Evolutionary conservation across 2,888 invertebrate genomes (phyloP).

Genomic region (Nomada goodeniana): DNA sequence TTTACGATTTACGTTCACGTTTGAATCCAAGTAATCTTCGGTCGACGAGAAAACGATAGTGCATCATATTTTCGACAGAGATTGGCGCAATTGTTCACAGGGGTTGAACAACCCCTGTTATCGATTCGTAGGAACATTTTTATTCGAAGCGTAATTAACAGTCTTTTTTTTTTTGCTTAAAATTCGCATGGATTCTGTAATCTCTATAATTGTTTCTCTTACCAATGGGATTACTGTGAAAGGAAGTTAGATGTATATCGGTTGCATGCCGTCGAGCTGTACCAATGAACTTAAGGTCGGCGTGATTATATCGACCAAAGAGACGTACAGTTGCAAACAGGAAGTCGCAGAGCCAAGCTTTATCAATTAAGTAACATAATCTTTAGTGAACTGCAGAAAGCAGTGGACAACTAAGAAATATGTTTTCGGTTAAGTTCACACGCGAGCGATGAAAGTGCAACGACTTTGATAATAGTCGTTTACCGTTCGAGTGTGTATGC

Average conservation of each 20-base stretch:
- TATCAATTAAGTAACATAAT: constrained; percentile 15
- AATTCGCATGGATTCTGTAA: not conserved
- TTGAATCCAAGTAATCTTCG: not conserved
- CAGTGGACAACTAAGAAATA: not conserved
- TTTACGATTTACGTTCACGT: not conserved
- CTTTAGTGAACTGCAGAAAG: not conserved
- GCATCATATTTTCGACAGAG: not conserved
- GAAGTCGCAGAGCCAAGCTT: constrained; percentile 19
- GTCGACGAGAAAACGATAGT: not conserved
- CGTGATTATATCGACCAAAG: constrained; percentile 44
- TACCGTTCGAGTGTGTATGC: not conserved
- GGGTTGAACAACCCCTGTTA: constrained; percentile 45
- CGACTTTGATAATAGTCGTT: not conserved
- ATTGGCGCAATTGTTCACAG: constrained; percentile 18
- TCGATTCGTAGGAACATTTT: constrained; percentile 36
- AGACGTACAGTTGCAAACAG: not conserved
- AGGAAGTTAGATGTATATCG: constrained; percentile 5
- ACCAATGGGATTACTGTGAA: constrained; percentile 1
- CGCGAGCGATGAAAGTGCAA: not conserved
- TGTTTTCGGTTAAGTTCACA: not conserved
- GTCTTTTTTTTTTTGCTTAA: not conserved
- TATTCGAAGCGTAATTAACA: not conserved
- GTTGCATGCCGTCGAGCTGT: constrained; percentile 20
- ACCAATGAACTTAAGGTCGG: constrained; percentile 47
- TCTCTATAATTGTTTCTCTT: not conserved